These are phyloP conservation scores for Sphaerodactylus townsendi DNA, from an alignment of 2,113 vertebrate species.

Conservation along the genomic window DNA sequence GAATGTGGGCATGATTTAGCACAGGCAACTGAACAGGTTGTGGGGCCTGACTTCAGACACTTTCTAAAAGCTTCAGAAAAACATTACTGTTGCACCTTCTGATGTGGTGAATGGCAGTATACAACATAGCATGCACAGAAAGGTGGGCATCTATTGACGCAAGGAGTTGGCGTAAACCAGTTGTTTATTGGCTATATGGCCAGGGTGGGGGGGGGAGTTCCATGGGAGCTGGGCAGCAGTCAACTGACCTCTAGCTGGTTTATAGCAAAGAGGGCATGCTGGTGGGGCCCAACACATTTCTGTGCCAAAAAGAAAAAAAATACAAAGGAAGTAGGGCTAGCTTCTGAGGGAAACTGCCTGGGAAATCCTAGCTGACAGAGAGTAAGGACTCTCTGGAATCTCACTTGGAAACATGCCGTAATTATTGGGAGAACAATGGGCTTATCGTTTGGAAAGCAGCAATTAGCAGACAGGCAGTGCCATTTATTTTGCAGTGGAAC, in stretches of 20 bases:
- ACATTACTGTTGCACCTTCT: neutral
- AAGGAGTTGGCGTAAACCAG: too few species aligned
- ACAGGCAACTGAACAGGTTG: neutral
- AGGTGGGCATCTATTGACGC: too few species aligned
- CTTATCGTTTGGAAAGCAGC: neutral
- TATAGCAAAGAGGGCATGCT: too few species aligned
- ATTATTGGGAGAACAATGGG: neutral
- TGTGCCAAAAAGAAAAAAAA: neutral
- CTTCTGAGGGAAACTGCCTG: neutral
- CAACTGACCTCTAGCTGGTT: neutral
- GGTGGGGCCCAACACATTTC: too few species aligned
- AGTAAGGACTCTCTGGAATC: neutral
- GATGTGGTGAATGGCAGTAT: neutral
- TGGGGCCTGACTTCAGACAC: neutral
- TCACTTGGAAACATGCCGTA: neutral
- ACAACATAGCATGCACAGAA: too few species aligned
- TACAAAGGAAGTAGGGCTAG: neutral
- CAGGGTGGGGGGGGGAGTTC: too few species aligned
- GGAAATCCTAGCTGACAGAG: neutral
- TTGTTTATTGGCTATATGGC: too few species aligned
- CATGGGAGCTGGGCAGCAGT: too few species aligned
- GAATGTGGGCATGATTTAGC: neutral
- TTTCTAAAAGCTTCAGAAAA: neutral
- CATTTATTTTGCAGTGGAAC: neutral
- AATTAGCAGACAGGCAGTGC: constrained; percentile 29